Percentiles rank a stretch among this genome's conserved stretches.
These are phyloP conservation scores for Willowsia nigromaculata DNA, from an alignment of 2,888 invertebrate species.

Conservation along the genomic window DNA sequence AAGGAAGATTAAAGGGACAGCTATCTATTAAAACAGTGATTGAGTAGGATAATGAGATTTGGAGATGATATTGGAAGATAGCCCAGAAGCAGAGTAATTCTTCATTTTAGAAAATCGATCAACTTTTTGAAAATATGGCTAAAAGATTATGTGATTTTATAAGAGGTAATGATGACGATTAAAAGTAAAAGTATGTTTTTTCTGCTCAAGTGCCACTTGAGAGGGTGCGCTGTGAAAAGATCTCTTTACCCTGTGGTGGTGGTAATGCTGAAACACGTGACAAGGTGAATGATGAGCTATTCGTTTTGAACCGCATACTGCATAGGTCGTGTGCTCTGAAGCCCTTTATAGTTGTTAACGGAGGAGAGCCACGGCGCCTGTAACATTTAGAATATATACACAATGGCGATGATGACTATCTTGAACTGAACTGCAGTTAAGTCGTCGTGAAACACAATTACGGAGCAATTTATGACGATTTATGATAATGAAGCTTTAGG, in stretches of 20 bases:
- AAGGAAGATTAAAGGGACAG: constrained; percentile 2
- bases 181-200: constrained; percentile 26
- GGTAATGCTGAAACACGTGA: constrained; percentile 22
- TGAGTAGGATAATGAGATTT: constrained; percentile 27
- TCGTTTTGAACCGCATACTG: neutral
- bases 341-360: constrained; percentile 26
- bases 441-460: constrained; percentile 16
- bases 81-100: neutral
- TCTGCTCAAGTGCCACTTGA: neutral
- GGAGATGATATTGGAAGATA: constrained; percentile 32
- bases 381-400: neutral
- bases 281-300: neutral
- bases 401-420: too few species aligned
- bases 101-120: neutral
- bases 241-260: neutral
- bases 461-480: constrained; percentile 32
- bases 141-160: neutral
- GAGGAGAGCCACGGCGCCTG: neutral
- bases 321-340: constrained; percentile 7
- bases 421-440: neutral
- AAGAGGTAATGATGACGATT: neutral
- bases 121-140: neutral
- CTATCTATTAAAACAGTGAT: constrained; percentile 4
- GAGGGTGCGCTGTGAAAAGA: neutral
- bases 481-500: neutral